Evolutionary conservation across 2,797 vertebrate genomes (phyloP), one percentile per base, ranked within the genome.

Genomic region (Halcyon chelicuti): DNA sequence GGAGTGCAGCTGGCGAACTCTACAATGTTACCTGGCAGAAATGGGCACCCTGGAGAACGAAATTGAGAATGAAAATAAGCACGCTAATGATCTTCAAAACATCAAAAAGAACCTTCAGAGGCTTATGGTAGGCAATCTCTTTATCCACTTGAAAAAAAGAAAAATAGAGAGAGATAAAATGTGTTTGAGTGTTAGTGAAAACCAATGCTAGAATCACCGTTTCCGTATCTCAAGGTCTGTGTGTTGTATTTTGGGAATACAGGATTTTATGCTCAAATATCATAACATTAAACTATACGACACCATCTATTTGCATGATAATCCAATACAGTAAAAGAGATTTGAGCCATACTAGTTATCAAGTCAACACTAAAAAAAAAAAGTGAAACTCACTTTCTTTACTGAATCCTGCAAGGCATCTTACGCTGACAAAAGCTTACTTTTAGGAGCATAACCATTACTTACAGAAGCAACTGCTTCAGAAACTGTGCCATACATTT

Each of bases 1-100:
- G 97, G 57, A 94, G 20, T 97, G 95, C 57, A 76, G 15, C 35
- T 2, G 10, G 22, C 12, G 4, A 44, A 84, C 73, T 71, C 86
- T 96, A 12, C 14, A n/a, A 5, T 96, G 96, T 49, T 97, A 94
- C 84, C 65, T 90, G 65, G 20, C 10, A 29, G 97, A 97, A 96
- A 72, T 96, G 31, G 2, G 19, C 2, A 42, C 61, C 71, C 6
- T 97, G 86, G 7, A 70, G 25, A 0, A 52, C 2, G 96, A 95
- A 33, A 28, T 75, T 18, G 58, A 67, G 20, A 9, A 17, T 0
- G 58, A 67, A 19, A 9, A 17, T 0, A 2, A 54, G 1, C 8
- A 86, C 12, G 14, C 0, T 10, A 0, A 2, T 12, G 10, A 19
- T 2, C 28, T 97, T 63, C 19, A 0, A 21, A 92, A 39, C 1